Conservation (phyloP, 2,113 vertebrate genomes). For the Aramus guarauna region DNA sequence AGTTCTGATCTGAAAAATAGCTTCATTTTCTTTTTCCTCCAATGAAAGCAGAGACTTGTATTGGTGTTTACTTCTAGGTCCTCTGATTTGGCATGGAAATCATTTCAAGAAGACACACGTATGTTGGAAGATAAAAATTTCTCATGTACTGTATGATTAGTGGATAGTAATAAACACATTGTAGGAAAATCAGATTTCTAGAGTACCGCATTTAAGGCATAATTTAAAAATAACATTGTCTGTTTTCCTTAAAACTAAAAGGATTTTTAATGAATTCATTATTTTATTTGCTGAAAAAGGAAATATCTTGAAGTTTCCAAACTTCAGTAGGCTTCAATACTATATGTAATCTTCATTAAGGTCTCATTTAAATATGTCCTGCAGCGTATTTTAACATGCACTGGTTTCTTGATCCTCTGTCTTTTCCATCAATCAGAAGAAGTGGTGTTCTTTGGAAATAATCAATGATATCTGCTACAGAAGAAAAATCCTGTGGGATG, state of each 20-base stretch:
- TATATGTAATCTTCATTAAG: neutral
- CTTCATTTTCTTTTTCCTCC: neutral
- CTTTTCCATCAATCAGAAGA: constrained; percentile 93
- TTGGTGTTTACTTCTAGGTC: neutral
- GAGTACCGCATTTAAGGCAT: neutral
- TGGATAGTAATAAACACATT: constrained; percentile 39
- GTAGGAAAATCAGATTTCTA: neutral
- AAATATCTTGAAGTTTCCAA: neutral
- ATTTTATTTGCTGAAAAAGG: neutral
- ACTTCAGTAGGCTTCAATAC: neutral
- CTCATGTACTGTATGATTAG: neutral
- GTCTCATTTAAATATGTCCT: constrained; percentile 63
- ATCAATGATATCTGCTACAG: constrained; percentile 84
- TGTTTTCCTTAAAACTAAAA: constrained; percentile 15
- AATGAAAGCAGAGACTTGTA: neutral
- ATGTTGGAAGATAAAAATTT: neutral
- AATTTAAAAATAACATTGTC: neutral
- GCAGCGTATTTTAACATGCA: constrained; percentile 83
- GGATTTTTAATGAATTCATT: constrained; percentile 24
- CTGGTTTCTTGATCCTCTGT: constrained; percentile 86
- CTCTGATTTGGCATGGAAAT: neutral
- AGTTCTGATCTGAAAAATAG: neutral
- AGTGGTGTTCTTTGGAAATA: constrained; percentile 87
- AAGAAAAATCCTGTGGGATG: constrained; percentile 77
- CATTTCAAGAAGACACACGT: neutral